Evolutionary conservation across 2,113 vertebrate species (phyloP), one percentile per base, ranked within the genome.

Genomic region (Corvus moneduloides): DNA sequence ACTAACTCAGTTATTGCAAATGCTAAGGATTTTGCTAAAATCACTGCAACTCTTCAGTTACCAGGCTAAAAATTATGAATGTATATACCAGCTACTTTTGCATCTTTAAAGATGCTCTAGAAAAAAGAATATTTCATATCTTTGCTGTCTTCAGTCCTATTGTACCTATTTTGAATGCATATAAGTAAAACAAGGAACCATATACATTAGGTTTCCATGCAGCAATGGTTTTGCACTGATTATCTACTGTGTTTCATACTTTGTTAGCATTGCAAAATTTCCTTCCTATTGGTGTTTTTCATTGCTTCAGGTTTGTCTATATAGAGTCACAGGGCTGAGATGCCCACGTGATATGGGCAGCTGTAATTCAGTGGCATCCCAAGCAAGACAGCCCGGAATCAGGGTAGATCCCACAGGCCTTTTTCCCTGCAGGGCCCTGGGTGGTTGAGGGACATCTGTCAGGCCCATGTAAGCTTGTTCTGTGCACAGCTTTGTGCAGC

Each of bases 361-460:
- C 12, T 37, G 20, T 4, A 16, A 11, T 35, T 6, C 52, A 30
- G 20, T 11, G 35, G 7, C 21, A 89, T 20, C n/a, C 20, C 22
- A 32, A n/a, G 58, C 13, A 76, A 69, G 18, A 35, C 17, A 6
- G 33, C 44, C 12, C 2, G 26, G 46, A 63, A 33, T 13, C 33
- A 76, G 10, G 13, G 12, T 16, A 15, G 7, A 66, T 12, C 16
- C 58, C 28, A 20, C 0, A 0, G 13, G 1, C 28, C 4, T 21
- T 54, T 74, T 51, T 35, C 1, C 1, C 33, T 83, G 18, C 28
- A 35, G 43, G 11, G 4, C 18, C 27, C n/a, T 35, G 39, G 12
- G 12, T 1, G 4, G 15, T 2, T 33, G 19, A 4, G 1, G 21
- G 41, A 37, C 17, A 11, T 10, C 5, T 2, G 2, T 4, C 32